Evolutionary conservation across 2,797 vertebrate species (phyloP).

Genomic region (Gadopsis bispinosus): DNA sequence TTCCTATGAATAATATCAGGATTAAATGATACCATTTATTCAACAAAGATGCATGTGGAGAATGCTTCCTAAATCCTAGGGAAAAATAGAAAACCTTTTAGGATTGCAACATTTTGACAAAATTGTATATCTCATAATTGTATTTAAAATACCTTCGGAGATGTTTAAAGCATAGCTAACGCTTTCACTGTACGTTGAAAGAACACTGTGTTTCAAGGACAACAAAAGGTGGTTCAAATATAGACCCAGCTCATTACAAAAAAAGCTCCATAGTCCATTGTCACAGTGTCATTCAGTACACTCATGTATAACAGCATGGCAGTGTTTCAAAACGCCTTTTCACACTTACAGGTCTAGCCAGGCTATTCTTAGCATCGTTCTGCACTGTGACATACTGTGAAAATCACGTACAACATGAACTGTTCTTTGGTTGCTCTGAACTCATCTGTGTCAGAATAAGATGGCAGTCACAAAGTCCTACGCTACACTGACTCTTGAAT

Average conservation of each 20-base stretch:
- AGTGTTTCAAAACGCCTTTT: slow-evolving; percentile 57
- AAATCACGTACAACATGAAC: slow-evolving; percentile 29
- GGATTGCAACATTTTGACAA: neutral
- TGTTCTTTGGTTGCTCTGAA: slow-evolving; percentile 8
- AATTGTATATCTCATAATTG: neutral
- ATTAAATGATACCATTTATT: neutral
- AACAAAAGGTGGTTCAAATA: slow-evolving; percentile 45
- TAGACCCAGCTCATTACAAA: slow-evolving; percentile 44
- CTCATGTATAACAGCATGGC: slow-evolving; percentile 45
- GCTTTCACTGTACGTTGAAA: neutral
- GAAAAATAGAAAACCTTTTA: neutral
- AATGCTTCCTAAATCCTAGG: neutral
- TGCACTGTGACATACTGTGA: slow-evolving; percentile 49
- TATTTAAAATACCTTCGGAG: neutral
- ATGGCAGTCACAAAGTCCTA: no score
- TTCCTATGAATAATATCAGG: neutral
- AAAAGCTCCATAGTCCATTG: slow-evolving; percentile 37
- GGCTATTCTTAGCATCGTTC: slow-evolving; percentile 64
- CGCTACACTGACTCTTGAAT: no score
- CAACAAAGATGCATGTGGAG: neutral
- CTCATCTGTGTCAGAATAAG: neutral
- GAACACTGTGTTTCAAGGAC: slow-evolving; percentile 40
- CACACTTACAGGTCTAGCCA: slow-evolving; percentile 53
- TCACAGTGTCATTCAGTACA: slow-evolving; percentile 43
- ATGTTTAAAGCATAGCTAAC: neutral